These are phyloP conservation scores for Alsophila aescularia DNA, from an alignment of 2,888 invertebrate species.

Conservation along the genomic window DNA sequence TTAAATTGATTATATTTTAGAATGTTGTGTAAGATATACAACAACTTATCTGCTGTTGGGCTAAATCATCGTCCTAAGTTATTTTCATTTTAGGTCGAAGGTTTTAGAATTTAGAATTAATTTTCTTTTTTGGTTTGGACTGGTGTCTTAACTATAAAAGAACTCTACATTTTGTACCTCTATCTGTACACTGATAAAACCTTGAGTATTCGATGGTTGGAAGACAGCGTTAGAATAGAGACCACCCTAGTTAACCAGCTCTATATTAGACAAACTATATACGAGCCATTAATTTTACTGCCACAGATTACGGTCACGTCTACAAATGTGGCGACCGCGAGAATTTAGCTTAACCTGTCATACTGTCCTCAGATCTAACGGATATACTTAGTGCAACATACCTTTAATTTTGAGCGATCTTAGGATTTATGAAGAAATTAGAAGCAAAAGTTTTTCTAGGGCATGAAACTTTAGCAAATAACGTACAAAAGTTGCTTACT, in stretches of 20 bases:
- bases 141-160: too few species aligned
- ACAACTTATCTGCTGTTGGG: background rate
- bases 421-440: too few species aligned
- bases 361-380: too few species aligned
- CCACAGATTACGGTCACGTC: slow-evolving; percentile 13
- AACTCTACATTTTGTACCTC: too few species aligned
- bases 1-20: slow-evolving; percentile 20
- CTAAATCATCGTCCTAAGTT: slow-evolving; percentile 14
- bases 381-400: too few species aligned
- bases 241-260: slow-evolving; percentile 20
- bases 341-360: background rate
- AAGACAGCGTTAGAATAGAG: slow-evolving; percentile 6
- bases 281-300: slow-evolving; percentile 19
- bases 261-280: slow-evolving; percentile 9
- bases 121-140: too few species aligned
- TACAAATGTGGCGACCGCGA: slow-evolving; percentile 15
- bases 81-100: background rate
- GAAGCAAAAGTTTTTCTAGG: too few species aligned
- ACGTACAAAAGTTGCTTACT: too few species aligned
- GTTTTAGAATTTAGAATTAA: too few species aligned
- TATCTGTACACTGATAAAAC: too few species aligned
- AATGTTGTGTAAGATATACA: slow-evolving; percentile 9
- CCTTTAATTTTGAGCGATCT: too few species aligned
- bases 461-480: too few species aligned
- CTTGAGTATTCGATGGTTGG: background rate